Evolutionary conservation across 1,140 invertebrate genomes (phyloP), one percentile per base, ranked within the genome.

Genomic region (Camponotus floridanus): DNA sequence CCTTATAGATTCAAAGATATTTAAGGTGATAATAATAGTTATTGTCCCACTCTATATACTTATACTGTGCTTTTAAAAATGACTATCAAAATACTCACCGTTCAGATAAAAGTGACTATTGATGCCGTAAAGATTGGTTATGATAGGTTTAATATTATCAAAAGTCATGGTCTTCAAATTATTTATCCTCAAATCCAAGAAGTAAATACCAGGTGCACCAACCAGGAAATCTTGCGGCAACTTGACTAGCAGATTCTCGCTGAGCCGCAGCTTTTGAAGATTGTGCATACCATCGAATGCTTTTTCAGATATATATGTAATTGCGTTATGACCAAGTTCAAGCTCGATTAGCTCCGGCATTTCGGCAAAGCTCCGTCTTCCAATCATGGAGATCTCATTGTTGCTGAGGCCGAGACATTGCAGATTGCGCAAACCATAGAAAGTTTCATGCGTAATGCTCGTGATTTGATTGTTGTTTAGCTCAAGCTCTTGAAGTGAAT

Each of bases 121-220:
- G 70, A 93, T 95, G 90, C 97, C 97, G 93, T 97, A 97, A 91
- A 98, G 95, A 94, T 98, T 98, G 79, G 96, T 96, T 85, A 97
- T 93, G 92, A 98, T 96, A 5, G 97, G 97, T 67, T 96, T 95
- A 86, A 98, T 95, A 55, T 96, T 97, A 84, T 97, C 96, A 92
- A 96, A 96, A 86, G 97, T 97, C 91, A 98, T 95, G n/a, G 97
- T 97, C 89, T 96, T 96, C 83, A 98, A 95, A 76, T 95, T 93
- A 92, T 98, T 98, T 8, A 96, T 96, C 88, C 97, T 95, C 55
- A 98, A 94, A 93, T 98, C 97, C 81, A 98, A 95, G 78, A 96
- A 96, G 81, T 96, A 95, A 1, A 98, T 94, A 2, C 96, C 96
- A 4, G 96, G 95, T 0, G 97, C 96, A 13, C 96, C 96, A 64